Conservation (phyloP, 1,140 invertebrate species). For the Neodiprion virginianus region DNA sequence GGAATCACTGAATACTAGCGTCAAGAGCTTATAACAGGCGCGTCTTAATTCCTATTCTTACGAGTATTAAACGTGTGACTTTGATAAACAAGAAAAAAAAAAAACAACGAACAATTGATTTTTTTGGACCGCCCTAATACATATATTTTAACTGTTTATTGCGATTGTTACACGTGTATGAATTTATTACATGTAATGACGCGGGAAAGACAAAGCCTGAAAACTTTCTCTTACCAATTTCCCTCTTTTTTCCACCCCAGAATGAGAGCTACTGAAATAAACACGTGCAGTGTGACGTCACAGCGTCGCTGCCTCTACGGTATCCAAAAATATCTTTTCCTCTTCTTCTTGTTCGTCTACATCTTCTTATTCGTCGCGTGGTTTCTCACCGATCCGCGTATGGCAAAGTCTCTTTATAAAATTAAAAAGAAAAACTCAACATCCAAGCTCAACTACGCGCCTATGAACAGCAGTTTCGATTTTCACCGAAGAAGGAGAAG, state of each 20-base stretch:
- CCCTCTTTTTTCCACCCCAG: background rate
- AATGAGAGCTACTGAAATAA: constrained; percentile 38
- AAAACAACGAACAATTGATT: no score
- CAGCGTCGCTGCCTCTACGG: constrained; percentile 9
- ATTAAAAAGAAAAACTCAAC: no score
- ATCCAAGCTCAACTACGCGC: no score
- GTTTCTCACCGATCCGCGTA: background rate
- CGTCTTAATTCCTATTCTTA: no score
- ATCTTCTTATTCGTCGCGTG: constrained; percentile 16
- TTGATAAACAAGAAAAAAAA: no score
- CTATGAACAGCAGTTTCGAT: no score
- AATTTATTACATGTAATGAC: background rate
- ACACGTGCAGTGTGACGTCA: constrained; percentile 49
- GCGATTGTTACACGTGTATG: no score
- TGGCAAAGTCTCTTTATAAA: constrained; percentile 12
- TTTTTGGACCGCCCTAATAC: background rate
- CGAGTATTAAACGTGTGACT: no score
- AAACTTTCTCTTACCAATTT: background rate
- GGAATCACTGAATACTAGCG: no score
- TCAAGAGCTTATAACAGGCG: no score
- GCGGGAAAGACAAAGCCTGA: background rate
- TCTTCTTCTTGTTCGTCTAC: background rate
- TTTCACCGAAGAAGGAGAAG: no score
- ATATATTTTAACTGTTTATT: no score
- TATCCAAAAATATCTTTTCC: constrained; percentile 41